Percentiles rank a stretch among this genome's conserved stretches.
Conservation (phyloP, 1,140 invertebrate genomes). For the Samia ricini region DNA sequence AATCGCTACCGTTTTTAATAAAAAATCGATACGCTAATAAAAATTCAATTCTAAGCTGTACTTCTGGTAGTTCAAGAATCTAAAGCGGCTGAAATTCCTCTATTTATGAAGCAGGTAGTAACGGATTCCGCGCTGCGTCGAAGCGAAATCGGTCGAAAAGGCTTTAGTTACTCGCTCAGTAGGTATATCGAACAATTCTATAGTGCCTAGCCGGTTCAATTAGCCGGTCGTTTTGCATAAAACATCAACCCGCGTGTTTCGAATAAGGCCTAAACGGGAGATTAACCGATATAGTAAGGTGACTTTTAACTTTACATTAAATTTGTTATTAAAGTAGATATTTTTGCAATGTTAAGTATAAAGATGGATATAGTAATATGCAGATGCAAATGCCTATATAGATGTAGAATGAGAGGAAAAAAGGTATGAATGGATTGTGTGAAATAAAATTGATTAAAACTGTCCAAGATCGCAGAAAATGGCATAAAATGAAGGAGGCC, state of each 20-base stretch:
- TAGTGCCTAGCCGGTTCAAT: not conserved
- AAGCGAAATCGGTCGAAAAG: not conserved
- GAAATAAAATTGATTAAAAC: no score
- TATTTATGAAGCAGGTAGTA: not conserved
- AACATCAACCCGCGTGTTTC: slow-evolving; percentile 7
- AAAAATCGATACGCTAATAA: not conserved
- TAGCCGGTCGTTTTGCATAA: slow-evolving; percentile 5
- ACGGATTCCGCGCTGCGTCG: not conserved
- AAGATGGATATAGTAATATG: no score
- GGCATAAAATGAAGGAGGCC: no score
- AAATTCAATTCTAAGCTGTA: not conserved
- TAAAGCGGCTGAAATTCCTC: not conserved
- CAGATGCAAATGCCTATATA: no score
- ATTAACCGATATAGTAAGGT: not conserved
- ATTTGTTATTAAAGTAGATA: not conserved
- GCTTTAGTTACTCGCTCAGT: not conserved
- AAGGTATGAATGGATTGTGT: no score
- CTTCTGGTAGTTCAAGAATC: not conserved
- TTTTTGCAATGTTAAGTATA: no score
- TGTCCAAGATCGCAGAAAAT: no score
- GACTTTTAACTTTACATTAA: not conserved
- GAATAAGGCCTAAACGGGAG: not conserved
- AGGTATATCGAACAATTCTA: not conserved
- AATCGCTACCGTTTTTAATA: not conserved
- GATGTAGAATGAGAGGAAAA: no score